Evolutionary conservation across 2,797 vertebrate genomes (phyloP).

Genomic region (Sebastolobus altivelis): DNA sequence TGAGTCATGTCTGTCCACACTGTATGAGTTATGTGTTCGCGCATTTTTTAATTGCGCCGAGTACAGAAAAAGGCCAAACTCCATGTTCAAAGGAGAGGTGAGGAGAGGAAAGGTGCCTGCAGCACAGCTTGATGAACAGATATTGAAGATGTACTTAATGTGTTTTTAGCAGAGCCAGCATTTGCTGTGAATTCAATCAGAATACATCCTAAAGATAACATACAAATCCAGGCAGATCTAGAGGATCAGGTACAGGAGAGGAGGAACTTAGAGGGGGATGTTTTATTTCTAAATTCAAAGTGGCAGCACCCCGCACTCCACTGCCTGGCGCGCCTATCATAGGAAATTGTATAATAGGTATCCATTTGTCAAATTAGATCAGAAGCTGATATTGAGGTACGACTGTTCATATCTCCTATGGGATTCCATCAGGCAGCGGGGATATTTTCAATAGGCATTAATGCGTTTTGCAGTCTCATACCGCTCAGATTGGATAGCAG

Average conservation of each 20-base stretch:
- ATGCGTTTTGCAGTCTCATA: slow-evolving; percentile 68
- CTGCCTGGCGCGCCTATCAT: slow-evolving; percentile 57
- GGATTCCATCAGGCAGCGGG: slow-evolving; percentile 65
- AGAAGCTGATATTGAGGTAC: slow-evolving; percentile 73
- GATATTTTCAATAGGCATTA: slow-evolving; percentile 74
- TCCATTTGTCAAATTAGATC: slow-evolving; percentile 82
- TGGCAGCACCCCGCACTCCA: slow-evolving; percentile 59
- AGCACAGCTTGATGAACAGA: slow-evolving; percentile 47
- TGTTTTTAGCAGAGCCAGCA: slow-evolving; percentile 49
- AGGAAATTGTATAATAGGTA: slow-evolving; percentile 72
- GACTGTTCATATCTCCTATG: slow-evolving; percentile 66
- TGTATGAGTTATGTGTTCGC: slow-evolving; percentile 76
- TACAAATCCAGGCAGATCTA: slow-evolving; percentile 56
- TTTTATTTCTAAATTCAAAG: slow-evolving; percentile 74
- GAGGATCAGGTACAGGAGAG: slow-evolving; percentile 57
- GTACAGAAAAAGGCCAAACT: slow-evolving; percentile 79
- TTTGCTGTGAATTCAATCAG: slow-evolving; percentile 59
- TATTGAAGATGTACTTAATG: slow-evolving; percentile 27
- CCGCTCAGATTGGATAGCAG: slow-evolving; percentile 61
- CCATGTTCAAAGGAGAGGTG: slow-evolving; percentile 49
- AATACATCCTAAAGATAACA: slow-evolving; percentile 55
- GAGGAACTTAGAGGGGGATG: slow-evolving; percentile 45
- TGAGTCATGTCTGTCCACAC: slow-evolving; percentile 69
- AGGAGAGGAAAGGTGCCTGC: slow-evolving; percentile 47
- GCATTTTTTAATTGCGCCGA: slow-evolving; percentile 84